phyloP scores from a whole-genome alignment of 2,888 invertebrate species.

The Lasius platythorax region DNA sequence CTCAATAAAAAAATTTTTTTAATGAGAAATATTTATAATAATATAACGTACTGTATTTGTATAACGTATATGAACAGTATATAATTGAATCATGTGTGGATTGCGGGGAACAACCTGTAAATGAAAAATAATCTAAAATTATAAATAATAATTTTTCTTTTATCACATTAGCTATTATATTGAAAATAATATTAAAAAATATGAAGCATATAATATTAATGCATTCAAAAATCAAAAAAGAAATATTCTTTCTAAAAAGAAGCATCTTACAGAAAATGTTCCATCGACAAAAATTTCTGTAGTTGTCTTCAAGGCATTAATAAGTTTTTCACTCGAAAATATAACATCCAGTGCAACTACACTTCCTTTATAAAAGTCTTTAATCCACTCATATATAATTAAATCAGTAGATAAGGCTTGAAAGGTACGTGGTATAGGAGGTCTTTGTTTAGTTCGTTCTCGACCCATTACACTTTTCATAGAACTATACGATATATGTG shows the following conservation, averaged over 20 bases:
- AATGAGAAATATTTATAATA: neutral
- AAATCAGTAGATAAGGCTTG: neutral
- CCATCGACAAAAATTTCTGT: neutral
- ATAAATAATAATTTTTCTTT: too few relatives aligned
- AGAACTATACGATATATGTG: neutral
- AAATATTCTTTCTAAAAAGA: too few relatives aligned
- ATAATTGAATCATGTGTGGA: slow-evolving; percentile 9
- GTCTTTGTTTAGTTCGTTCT: slow-evolving; percentile 1
- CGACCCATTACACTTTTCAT: neutral
- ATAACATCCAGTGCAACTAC: slow-evolving; percentile 14
- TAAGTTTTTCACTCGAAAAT: neutral
- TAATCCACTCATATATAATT: neutral
- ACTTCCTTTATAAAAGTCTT: slow-evolving; percentile 14
- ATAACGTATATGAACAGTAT: neutral
- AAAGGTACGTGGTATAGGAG: slow-evolving; percentile 7
- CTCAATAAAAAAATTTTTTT: neutral
- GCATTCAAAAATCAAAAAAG: neutral
- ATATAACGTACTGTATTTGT: slow-evolving; percentile 5
- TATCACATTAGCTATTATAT: neutral
- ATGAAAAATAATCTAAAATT: neutral
- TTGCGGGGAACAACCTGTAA: neutral
- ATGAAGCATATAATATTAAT: neutral
- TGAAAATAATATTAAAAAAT: neutral
- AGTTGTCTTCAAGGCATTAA: neutral
- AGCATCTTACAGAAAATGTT: too few relatives aligned